Percentiles rank a stretch among this genome's conserved stretches.
Evolutionary conservation across 2,797 vertebrate genomes (phyloP).

Genomic region (Molossus molossus): DNA sequence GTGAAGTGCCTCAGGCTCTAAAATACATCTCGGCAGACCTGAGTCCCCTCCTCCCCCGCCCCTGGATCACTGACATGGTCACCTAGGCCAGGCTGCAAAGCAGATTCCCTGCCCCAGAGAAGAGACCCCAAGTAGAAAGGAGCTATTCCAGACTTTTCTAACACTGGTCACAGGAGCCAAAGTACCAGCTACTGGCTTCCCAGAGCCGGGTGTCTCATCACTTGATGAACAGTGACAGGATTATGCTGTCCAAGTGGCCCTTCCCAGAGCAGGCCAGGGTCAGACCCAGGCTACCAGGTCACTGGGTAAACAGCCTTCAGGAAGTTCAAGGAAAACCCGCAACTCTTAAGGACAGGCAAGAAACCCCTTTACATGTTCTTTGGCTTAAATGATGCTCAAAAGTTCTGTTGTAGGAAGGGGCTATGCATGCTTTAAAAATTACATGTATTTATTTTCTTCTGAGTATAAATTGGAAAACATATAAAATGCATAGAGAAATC

Average conservation of each 20-base stretch:
- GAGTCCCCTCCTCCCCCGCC: not conserved
- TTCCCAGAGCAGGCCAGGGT: not conserved
- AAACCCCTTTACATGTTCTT: not conserved
- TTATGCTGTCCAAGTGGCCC: not conserved
- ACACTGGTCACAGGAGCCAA: not conserved
- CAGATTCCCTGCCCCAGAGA: not conserved
- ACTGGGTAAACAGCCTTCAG: not conserved
- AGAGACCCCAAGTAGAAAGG: not conserved
- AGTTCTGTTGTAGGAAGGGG: constrained; percentile 12
- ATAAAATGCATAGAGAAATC: constrained; percentile 55
- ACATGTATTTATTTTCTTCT: constrained; percentile 50
- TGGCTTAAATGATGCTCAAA: constrained; percentile 14
- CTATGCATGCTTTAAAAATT: constrained; percentile 32
- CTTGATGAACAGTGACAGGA: not conserved
- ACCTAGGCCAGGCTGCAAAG: not conserved
- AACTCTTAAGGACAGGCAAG: not conserved
- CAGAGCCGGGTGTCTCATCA: not conserved
- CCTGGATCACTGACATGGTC: not conserved
- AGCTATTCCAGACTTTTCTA: not conserved
- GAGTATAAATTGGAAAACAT: constrained; percentile 50
- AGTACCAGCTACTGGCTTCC: not conserved
- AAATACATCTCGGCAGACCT: not conserved
- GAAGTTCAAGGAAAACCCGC: not conserved
- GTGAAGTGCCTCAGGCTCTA: not conserved
- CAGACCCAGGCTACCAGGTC: not conserved